phyloP scores from a whole-genome alignment of 1,140 invertebrate species.

The Eupeodes corollae region DNA sequence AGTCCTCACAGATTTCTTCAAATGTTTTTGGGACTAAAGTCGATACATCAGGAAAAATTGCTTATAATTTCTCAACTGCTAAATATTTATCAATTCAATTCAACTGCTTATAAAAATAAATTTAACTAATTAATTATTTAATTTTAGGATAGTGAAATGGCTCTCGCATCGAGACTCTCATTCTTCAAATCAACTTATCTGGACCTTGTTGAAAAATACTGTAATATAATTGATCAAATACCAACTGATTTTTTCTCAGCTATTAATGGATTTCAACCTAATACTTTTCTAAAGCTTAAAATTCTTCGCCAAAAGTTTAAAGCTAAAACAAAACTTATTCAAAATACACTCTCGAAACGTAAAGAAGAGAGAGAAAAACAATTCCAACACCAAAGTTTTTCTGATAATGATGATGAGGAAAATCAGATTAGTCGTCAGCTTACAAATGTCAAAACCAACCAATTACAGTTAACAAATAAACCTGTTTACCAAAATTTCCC shows the following conservation, averaged over 20 bases:
- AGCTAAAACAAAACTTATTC: constrained; percentile 22
- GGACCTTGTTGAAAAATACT: constrained; percentile 33
- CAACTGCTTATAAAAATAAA: background rate
- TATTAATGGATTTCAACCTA: constrained; percentile 24
- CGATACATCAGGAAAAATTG: background rate
- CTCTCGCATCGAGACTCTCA: constrained; percentile 8
- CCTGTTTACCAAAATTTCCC: too few relatives aligned
- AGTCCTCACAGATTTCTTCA: too few relatives aligned
- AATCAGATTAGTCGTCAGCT: constrained; percentile 1
- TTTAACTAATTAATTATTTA: background rate
- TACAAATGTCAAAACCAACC: background rate
- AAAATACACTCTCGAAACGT: constrained; percentile 17
- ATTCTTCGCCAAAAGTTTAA: constrained; percentile 31
- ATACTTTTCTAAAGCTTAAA: constrained; percentile 29
- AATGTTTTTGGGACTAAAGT: background rate
- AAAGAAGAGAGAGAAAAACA: background rate
- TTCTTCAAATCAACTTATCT: constrained; percentile 21
- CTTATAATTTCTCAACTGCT: background rate
- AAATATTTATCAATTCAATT: background rate
- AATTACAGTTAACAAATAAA: background rate
- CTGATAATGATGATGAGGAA: background rate
- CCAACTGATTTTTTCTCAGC: constrained; percentile 24
- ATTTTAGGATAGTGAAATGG: constrained; percentile 3
- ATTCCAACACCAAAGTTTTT: background rate
- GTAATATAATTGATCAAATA: constrained; percentile 29